These are phyloP conservation scores for Falco concolor DNA, from an alignment of 2,797 vertebrate species.

Conservation along the genomic window DNA sequence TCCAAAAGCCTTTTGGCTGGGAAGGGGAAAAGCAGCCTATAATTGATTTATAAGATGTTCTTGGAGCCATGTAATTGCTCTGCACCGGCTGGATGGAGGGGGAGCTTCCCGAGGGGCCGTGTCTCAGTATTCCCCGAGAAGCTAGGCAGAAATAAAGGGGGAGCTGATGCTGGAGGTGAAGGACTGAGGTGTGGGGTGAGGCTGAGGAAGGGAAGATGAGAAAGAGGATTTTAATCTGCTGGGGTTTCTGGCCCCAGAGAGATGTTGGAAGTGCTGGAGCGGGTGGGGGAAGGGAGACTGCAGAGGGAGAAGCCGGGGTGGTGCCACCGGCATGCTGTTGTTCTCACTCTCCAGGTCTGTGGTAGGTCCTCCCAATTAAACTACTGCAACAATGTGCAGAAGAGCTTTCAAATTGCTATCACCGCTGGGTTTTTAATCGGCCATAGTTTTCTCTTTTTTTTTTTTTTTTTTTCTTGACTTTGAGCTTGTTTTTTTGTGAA, in stretches of 20 bases:
- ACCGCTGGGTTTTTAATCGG: not conserved
- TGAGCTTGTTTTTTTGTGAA: not conserved
- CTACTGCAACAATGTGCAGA: not conserved
- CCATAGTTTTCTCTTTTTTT: not conserved
- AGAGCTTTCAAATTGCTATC: not conserved
- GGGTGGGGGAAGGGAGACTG: not conserved
- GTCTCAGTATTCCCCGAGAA: not conserved
- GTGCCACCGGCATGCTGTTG: not conserved
- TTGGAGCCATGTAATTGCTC: not conserved
- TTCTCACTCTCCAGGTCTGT: not conserved
- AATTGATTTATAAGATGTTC: constrained; percentile 56
- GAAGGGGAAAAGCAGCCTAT: not conserved
- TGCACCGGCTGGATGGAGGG: not conserved
- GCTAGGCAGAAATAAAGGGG: not conserved
- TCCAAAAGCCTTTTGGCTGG: constrained; percentile 35
- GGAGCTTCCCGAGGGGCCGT: not conserved
- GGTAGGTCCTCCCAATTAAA: not conserved
- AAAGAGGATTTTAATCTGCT: not conserved
- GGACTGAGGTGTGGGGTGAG: not conserved
- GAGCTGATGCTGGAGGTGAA: not conserved
- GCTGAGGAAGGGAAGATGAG: not conserved
- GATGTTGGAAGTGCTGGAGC: not conserved
- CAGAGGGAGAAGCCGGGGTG: not conserved
- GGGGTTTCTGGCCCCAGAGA: not conserved
- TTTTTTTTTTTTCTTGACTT: not conserved